Conservation (phyloP, 2,113 vertebrate genomes). For the Regulus satrapa region DNA sequence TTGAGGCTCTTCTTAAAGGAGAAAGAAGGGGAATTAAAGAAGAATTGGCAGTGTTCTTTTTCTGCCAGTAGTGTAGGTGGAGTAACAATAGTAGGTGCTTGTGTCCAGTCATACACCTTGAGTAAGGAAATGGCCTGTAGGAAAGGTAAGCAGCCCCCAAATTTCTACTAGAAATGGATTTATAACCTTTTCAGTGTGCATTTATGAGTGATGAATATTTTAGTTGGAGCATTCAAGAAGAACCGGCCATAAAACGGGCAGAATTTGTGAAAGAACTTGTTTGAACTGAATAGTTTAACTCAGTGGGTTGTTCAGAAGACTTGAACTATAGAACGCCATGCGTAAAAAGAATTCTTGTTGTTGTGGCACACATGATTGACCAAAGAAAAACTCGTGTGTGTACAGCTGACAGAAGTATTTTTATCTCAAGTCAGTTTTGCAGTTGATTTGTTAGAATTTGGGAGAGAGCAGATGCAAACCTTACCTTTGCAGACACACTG, state of each 20-base stretch:
- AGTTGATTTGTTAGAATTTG: background rate
- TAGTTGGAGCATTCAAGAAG: background rate
- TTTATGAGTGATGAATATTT: background rate
- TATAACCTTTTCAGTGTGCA: background rate
- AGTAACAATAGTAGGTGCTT: background rate
- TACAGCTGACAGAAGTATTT: background rate
- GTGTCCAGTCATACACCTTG: background rate
- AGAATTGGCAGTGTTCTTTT: background rate
- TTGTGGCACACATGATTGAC: background rate
- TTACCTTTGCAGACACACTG: background rate
- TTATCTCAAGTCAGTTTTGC: background rate
- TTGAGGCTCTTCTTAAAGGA: background rate
- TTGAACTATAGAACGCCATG: background rate
- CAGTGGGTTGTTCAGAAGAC: background rate
- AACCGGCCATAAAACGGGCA: background rate
- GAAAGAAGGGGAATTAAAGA: background rate
- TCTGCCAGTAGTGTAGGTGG: background rate
- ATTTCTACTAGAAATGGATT: background rate
- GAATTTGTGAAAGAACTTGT: background rate
- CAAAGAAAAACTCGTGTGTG: background rate
- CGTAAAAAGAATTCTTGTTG: background rate
- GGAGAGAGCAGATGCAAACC: background rate
- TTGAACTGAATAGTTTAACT: background rate
- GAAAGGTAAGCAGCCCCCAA: background rate
- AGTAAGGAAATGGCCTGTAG: background rate